A percentile compares a stretch with the other conserved stretches of the same genome.
phyloP scores from a whole-genome alignment of 2,797 vertebrate genomes.

The Mallotus villosus region DNA sequence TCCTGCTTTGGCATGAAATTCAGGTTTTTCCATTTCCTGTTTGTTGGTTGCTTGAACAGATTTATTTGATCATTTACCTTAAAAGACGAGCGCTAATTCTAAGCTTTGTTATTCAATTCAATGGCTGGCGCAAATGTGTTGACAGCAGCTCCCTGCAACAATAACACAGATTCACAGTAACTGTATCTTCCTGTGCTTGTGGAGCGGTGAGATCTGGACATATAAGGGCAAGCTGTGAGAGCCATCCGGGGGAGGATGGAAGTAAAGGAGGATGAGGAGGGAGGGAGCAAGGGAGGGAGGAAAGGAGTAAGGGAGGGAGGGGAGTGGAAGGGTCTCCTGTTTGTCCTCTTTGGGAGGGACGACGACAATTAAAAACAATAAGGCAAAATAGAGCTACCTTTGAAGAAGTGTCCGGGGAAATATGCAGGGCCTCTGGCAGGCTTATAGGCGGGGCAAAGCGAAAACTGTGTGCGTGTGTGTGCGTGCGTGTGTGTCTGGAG shows the following conservation, averaged over 20 bases:
- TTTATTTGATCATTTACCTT: slow-evolving; percentile 40
- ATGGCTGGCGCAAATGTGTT: slow-evolving; percentile 58
- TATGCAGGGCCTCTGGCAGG: slow-evolving; percentile 15
- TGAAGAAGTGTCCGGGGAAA: slow-evolving; percentile 42
- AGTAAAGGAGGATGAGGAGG: slow-evolving; percentile 33
- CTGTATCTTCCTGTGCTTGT: slow-evolving; percentile 65
- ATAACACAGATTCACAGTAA: slow-evolving; percentile 61
- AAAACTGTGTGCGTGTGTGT: slow-evolving; percentile 4
- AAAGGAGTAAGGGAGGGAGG: slow-evolving; percentile 26
- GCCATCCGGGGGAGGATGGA: slow-evolving; percentile 31
- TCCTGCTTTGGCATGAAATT: background rate
- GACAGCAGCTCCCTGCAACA: slow-evolving; percentile 52
- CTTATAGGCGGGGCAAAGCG: slow-evolving; percentile 24
- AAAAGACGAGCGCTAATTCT: slow-evolving; percentile 36
- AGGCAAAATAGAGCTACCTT: slow-evolving; percentile 45
- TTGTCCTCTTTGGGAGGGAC: slow-evolving; percentile 54
- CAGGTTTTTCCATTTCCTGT: slow-evolving; percentile 27
- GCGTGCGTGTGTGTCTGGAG: background rate
- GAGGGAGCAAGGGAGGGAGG: slow-evolving; percentile 12
- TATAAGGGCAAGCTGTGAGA: slow-evolving; percentile 70
- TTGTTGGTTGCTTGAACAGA: slow-evolving; percentile 58
- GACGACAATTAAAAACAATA: slow-evolving; percentile 38
- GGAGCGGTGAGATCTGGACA: slow-evolving; percentile 58
- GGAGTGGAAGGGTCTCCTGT: slow-evolving; percentile 51
- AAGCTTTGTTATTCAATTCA: slow-evolving; percentile 53